Percentiles rank a stretch among this genome's conserved stretches.
phyloP scores from a whole-genome alignment of 2,888 invertebrate genomes.

The Drosophila incognita region DNA sequence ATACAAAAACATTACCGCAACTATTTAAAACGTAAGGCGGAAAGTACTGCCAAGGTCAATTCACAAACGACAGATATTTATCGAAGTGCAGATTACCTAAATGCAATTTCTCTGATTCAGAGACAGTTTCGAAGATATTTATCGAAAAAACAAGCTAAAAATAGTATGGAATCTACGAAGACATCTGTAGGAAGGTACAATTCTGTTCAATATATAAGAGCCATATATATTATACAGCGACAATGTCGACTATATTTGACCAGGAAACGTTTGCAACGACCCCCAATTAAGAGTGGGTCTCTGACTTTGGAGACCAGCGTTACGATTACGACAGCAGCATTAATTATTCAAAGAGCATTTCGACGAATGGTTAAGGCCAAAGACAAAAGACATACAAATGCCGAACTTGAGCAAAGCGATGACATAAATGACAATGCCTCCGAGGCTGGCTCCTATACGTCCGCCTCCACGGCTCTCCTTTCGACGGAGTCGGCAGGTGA shows the following conservation, averaged over 20 bases:
- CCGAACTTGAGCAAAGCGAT: constrained; percentile 44
- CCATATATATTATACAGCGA: constrained; percentile 76
- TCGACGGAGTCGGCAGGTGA: constrained; percentile 70
- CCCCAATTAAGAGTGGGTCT: not conserved
- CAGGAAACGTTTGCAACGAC: constrained; percentile 27
- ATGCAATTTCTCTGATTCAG: constrained; percentile 57
- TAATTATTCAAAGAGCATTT: constrained; percentile 87
- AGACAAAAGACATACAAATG: constrained; percentile 36
- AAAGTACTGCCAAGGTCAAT: not conserved
- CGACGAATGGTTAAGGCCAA: constrained; percentile 77
- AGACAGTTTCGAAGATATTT: constrained; percentile 51
- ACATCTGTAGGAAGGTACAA: constrained; percentile 7
- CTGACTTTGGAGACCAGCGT: constrained; percentile 23
- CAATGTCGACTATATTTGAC: constrained; percentile 66
- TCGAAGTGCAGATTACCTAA: constrained; percentile 43
- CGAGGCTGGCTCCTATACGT: constrained; percentile 78
- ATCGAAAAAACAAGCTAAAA: constrained; percentile 28
- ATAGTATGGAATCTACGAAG: not conserved
- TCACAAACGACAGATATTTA: constrained; percentile 3
- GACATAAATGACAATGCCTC: constrained; percentile 74
- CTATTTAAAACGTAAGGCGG: constrained; percentile 47
- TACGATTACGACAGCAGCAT: constrained; percentile 60
- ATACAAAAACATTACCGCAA: constrained; percentile 54
- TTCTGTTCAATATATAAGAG: constrained; percentile 63
- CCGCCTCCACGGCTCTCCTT: constrained; percentile 76